These are phyloP conservation scores for Neopelma chrysocephalum DNA, from an alignment of 2,797 vertebrate species.

Conservation along the genomic window DNA sequence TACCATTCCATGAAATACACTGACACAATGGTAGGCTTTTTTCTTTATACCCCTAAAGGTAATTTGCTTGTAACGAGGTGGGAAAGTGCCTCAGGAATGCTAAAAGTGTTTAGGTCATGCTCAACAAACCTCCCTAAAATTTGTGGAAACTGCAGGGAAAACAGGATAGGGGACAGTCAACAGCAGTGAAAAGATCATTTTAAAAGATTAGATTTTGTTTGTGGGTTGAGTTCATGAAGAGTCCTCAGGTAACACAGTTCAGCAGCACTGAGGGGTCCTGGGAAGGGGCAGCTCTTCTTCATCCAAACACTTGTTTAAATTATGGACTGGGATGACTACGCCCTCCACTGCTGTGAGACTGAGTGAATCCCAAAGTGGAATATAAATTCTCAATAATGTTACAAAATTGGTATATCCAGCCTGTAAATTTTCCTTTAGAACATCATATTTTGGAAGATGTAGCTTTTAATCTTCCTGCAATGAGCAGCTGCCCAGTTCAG, in stretches of 20 bases:
- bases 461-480: neutral
- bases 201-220: neutral
- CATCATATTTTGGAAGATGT: neutral
- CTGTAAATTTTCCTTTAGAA: neutral
- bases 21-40: neutral
- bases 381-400: neutral
- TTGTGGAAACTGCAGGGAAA: neutral
- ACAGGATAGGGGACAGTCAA: neutral
- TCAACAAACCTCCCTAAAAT: neutral
- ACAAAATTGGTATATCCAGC: neutral
- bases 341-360: neutral
- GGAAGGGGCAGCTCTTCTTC: neutral
- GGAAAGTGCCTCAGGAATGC: neutral
- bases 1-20: neutral
- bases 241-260: neutral
- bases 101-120: neutral
- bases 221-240: neutral
- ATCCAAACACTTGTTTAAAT: neutral
- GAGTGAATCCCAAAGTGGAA: neutral
- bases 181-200: neutral
- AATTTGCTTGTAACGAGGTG: neutral
- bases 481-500: neutral
- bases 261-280: neutral
- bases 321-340: rapidly evolving
- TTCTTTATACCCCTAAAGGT: neutral